phyloP scores from a whole-genome alignment of 53 echinoderm and acorn worm genomes.

The Holothuria leucospilota region DNA sequence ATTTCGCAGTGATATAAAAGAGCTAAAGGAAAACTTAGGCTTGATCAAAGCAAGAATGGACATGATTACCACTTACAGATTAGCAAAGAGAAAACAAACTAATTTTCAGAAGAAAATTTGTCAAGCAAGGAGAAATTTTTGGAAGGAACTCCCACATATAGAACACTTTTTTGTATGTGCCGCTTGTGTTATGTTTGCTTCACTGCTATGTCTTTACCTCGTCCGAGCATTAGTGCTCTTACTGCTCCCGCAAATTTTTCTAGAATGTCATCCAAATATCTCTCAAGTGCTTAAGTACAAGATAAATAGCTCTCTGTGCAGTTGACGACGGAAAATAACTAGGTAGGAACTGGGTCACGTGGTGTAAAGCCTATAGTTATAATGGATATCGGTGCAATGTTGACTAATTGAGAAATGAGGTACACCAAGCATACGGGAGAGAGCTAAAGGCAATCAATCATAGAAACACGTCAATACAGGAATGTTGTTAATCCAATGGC shows the following conservation, averaged over 20 bases:
- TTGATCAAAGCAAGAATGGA: not conserved
- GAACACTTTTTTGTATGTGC: constrained; percentile 16
- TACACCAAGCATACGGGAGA: too few species aligned
- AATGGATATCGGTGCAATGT: too few species aligned
- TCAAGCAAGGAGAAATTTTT: constrained; percentile 1
- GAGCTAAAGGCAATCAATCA: too few species aligned
- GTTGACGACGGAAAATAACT: not conserved
- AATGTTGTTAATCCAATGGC: too few species aligned
- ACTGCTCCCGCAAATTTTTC: constrained; percentile 23
- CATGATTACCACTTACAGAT: not conserved
- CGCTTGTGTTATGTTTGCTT: not conserved
- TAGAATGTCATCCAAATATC: constrained; percentile 19
- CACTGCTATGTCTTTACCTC: not conserved
- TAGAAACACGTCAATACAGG: too few species aligned
- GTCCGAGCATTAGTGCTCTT: not conserved
- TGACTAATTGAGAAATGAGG: too few species aligned
- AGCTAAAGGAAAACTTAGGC: constrained; percentile 10
- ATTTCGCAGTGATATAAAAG: constrained; percentile 7
- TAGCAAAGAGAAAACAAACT: not conserved
- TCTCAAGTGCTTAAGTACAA: not conserved
- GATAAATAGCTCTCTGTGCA: not conserved
- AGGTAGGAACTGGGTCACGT: too few species aligned
- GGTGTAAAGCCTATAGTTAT: too few species aligned
- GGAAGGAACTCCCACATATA: not conserved
- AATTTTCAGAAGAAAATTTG: not conserved